Evolutionary conservation across 2,888 invertebrate species (phyloP).

Genomic region (Drosophila setosimentum): DNA sequence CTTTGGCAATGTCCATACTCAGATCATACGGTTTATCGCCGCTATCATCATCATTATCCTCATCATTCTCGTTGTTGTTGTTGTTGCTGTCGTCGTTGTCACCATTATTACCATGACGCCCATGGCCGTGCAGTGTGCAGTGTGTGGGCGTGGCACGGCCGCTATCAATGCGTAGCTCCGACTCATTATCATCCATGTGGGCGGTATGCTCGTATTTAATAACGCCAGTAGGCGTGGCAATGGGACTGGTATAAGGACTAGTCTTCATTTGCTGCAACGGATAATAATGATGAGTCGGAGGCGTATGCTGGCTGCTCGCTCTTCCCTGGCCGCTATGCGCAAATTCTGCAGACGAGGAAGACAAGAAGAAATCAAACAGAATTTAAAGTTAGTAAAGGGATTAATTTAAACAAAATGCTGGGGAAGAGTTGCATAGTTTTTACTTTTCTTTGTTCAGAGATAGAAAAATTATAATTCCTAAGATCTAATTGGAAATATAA

Average conservation of each 20-base stretch:
- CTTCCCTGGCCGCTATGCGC: constrained; percentile 41
- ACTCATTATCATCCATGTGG: constrained; percentile 68
- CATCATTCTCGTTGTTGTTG: constrained; percentile 61
- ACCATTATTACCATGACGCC: constrained; percentile 55
- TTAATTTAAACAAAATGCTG: constrained; percentile 8
- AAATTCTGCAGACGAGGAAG: constrained; percentile 41
- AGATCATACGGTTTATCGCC: constrained; percentile 83
- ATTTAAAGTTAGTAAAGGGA: constrained; percentile 32
- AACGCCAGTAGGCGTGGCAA: constrained; percentile 61
- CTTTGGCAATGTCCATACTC: constrained; percentile 82
- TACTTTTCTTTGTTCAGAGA: constrained; percentile 22
- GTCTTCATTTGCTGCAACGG: constrained; percentile 74
- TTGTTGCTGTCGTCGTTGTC: constrained; percentile 57
- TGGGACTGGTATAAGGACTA: constrained; percentile 83
- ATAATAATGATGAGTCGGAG: constrained; percentile 56
- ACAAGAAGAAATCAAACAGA: constrained; percentile 30
- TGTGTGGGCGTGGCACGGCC: constrained; percentile 66
- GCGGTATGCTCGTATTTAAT: constrained; percentile 80
- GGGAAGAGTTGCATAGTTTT: constrained; percentile 19
- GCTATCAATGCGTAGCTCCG: constrained; percentile 65
- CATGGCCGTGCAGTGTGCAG: constrained; percentile 25
- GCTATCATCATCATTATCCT: constrained; percentile 45
- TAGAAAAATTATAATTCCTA: constrained; percentile 49
- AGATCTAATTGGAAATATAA: constrained; percentile 43
- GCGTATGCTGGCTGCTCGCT: constrained; percentile 17